phyloP scores from a whole-genome alignment of 1,140 invertebrate species.

The Heliconius himera region DNA sequence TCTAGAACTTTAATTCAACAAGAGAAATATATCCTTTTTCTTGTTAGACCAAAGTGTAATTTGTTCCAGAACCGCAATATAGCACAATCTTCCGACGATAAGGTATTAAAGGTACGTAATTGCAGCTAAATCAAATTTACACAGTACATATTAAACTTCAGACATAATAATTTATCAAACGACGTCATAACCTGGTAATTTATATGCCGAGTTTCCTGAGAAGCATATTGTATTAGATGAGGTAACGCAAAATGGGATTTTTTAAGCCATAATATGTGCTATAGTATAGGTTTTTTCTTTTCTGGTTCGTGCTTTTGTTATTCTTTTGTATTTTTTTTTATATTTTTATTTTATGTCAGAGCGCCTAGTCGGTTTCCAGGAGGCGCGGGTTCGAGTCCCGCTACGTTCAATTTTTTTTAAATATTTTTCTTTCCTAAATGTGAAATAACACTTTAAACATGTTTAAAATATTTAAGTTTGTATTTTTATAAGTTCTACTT shows the following conservation, averaged over 20 bases:
- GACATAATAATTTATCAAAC: constrained; percentile 5
- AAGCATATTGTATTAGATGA: constrained; percentile 13
- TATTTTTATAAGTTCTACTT: too few relatives aligned
- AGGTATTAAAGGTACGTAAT: constrained; percentile 13
- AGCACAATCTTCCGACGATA: neutral
- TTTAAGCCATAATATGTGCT: neutral
- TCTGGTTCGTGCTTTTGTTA: too few relatives aligned
- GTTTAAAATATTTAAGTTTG: too few relatives aligned
- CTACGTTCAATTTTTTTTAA: too few relatives aligned
- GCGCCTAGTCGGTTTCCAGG: too few relatives aligned
- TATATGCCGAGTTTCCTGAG: constrained; percentile 8
- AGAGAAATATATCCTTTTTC: neutral
- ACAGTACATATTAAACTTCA: constrained; percentile 7
- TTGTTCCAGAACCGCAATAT: constrained; percentile 4
- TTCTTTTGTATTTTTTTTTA: too few relatives aligned
- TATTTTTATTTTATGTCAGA: too few relatives aligned
- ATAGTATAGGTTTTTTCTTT: neutral
- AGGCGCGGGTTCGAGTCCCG: too few relatives aligned
- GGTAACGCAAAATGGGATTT: neutral
- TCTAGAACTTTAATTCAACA: too few relatives aligned
- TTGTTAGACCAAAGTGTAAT: constrained; percentile 1
- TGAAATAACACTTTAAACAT: too few relatives aligned
- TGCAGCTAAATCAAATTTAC: constrained; percentile 15
- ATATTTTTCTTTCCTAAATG: too few relatives aligned
- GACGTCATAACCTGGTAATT: constrained; percentile 9